These are phyloP conservation scores for Pteropus alecto DNA, from an alignment of 2,113 vertebrate species.

Conservation along the genomic window DNA sequence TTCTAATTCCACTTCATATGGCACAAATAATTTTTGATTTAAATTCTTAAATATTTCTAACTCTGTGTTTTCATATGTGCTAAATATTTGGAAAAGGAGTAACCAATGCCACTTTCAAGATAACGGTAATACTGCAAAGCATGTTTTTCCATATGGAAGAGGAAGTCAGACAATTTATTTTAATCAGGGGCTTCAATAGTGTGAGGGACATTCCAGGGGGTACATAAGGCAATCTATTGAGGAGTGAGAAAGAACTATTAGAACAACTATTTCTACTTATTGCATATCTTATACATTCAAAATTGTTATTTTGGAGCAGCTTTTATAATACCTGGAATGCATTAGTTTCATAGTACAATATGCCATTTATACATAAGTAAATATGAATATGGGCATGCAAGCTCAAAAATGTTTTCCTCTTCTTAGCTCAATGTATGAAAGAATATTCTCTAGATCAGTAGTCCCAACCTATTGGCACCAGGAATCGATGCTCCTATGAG, in stretches of 20 bases:
- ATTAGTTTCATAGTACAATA: background rate
- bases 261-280: background rate
- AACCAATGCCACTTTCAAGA: background rate
- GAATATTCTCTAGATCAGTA: background rate
- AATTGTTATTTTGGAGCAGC: background rate
- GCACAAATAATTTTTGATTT: background rate
- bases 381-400: background rate
- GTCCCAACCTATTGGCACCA: no score
- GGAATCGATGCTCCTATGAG: no score
- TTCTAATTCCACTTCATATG: background rate
- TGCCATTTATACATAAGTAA: background rate
- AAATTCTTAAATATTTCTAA: background rate
- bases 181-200: background rate
- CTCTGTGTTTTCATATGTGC: background rate
- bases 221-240: background rate
- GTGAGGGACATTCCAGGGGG: background rate
- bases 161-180: background rate
- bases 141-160: background rate
- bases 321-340: background rate
- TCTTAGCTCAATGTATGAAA: background rate
- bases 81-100: conserved; percentile 7
- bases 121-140: background rate
- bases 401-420: background rate
- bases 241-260: background rate
- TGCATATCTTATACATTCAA: background rate